phyloP scores from a whole-genome alignment of 2,888 invertebrate species.

The Chorisops tibialis region DNA sequence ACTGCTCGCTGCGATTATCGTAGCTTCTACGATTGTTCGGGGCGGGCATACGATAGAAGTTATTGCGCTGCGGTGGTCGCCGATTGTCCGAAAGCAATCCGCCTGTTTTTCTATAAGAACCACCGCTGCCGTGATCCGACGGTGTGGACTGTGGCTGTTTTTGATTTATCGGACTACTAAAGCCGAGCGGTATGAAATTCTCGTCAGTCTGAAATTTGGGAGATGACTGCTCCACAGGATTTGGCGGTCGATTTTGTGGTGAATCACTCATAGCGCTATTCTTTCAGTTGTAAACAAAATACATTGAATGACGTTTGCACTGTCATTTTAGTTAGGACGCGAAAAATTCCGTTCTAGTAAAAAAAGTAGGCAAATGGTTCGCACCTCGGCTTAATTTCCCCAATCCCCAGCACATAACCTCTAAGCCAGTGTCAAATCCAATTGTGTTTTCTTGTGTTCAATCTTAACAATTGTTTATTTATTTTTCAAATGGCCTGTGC shows the following conservation, averaged over 20 bases:
- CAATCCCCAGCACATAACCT: no score
- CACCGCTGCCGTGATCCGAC: slow-evolving; percentile 6
- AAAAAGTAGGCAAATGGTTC: no score
- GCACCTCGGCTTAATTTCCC: no score
- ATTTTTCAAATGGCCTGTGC: slow-evolving; percentile 19
- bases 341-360: no score
- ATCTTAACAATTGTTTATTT: no score
- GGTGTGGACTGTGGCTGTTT: background rate
- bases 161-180: slow-evolving; percentile 18
- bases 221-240: background rate
- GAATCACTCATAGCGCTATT: slow-evolving; percentile 4
- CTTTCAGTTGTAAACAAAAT: no score
- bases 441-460: no score
- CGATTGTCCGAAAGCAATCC: background rate
- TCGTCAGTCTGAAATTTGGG: background rate
- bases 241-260: background rate
- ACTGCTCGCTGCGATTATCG: background rate
- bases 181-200: slow-evolving; percentile 20
- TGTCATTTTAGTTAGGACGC: no score
- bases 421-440: no score
- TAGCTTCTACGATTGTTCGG: background rate
- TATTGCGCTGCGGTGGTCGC: background rate
- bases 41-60: background rate
- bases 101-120: background rate
- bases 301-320: no score